phyloP scores from a whole-genome alignment of 1,140 invertebrate species.

The Planococcus citri region DNA sequence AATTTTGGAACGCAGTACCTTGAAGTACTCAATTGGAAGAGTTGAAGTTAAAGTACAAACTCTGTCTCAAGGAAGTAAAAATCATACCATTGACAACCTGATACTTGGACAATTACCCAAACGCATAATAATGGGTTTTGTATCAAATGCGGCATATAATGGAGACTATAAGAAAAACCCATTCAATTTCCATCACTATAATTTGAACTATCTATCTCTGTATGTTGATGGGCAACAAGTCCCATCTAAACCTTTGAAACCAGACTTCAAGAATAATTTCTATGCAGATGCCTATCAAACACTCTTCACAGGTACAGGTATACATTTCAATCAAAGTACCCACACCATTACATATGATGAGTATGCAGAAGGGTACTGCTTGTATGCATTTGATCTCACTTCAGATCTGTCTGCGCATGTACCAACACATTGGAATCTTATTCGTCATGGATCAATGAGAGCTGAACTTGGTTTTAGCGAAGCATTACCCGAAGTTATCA shows the following conservation, averaged over 20 bases:
- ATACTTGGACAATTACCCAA: slow-evolving; percentile 26
- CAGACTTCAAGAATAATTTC: too few relatives aligned
- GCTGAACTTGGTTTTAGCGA: slow-evolving; percentile 31
- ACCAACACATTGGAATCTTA: slow-evolving; percentile 32
- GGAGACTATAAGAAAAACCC: slow-evolving; percentile 24
- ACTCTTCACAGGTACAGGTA: slow-evolving; percentile 33
- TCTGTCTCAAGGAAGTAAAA: too few relatives aligned
- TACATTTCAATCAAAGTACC: slow-evolving; percentile 30
- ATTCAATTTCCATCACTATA: slow-evolving; percentile 25
- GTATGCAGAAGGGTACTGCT: slow-evolving; percentile 28
- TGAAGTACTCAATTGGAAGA: slow-evolving; percentile 35
- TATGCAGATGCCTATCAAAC: slow-evolving; percentile 29
- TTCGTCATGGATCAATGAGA: slow-evolving; percentile 30
- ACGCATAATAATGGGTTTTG: slow-evolving; percentile 25
- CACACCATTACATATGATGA: too few relatives aligned
- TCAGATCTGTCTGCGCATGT: slow-evolving; percentile 33
- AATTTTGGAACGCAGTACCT: slow-evolving; percentile 31
- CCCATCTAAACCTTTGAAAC: slow-evolving; percentile 20
- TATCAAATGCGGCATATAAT: slow-evolving; percentile 21
- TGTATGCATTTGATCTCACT: slow-evolving; percentile 32
- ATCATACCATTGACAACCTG: slow-evolving; percentile 27
- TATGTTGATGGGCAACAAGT: slow-evolving; percentile 32
- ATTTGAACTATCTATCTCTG: slow-evolving; percentile 30
- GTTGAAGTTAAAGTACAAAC: too few relatives aligned
- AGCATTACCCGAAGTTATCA: slow-evolving; percentile 29